phyloP scores from a whole-genome alignment of 2,113 vertebrate species.

The Amphiprion ocellaris region DNA sequence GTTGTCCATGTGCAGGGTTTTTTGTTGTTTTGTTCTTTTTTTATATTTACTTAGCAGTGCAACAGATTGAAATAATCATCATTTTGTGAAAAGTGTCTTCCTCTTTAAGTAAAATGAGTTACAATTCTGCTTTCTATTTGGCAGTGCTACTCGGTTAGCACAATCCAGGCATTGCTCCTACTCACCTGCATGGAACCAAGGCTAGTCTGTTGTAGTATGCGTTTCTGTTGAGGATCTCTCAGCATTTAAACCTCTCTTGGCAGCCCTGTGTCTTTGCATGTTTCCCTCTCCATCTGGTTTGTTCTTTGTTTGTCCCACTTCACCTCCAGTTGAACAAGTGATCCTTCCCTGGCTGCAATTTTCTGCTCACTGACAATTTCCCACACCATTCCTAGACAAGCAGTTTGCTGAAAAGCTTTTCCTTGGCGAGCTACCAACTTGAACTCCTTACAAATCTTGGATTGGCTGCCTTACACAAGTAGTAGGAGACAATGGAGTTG shows the following conservation, averaged over 20 bases:
- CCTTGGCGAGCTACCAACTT: slow-evolving; percentile 33
- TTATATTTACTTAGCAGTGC: background rate
- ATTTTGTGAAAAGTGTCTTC: slow-evolving; percentile 6
- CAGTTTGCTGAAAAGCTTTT: slow-evolving; percentile 51
- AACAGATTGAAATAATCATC: background rate
- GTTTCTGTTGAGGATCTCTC: slow-evolving; percentile 11
- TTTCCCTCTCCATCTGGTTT: slow-evolving; percentile 37
- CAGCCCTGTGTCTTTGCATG: slow-evolving; percentile 55
- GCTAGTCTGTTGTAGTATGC: slow-evolving; percentile 15
- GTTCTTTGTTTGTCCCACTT: slow-evolving; percentile 35
- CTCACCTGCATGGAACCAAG: slow-evolving; percentile 41
- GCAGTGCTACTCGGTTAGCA: slow-evolving; percentile 31
- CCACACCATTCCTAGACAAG: slow-evolving; percentile 41
- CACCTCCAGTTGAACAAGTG: slow-evolving; percentile 38
- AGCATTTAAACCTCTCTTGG: slow-evolving; percentile 15
- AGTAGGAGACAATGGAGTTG: slow-evolving; percentile 23
- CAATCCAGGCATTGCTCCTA: slow-evolving; percentile 38
- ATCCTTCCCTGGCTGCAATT: slow-evolving; percentile 39
- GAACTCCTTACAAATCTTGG: slow-evolving; percentile 26
- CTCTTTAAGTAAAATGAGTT: background rate
- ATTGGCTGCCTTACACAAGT: slow-evolving; percentile 24
- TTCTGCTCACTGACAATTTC: slow-evolving; percentile 43
- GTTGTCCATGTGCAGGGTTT: background rate
- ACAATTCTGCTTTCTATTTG: slow-evolving; percentile 24
- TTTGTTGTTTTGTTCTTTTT: background rate